These are phyloP conservation scores for Xenops minutus DNA, from an alignment of 2,797 vertebrate genomes.

Conservation along the genomic window DNA sequence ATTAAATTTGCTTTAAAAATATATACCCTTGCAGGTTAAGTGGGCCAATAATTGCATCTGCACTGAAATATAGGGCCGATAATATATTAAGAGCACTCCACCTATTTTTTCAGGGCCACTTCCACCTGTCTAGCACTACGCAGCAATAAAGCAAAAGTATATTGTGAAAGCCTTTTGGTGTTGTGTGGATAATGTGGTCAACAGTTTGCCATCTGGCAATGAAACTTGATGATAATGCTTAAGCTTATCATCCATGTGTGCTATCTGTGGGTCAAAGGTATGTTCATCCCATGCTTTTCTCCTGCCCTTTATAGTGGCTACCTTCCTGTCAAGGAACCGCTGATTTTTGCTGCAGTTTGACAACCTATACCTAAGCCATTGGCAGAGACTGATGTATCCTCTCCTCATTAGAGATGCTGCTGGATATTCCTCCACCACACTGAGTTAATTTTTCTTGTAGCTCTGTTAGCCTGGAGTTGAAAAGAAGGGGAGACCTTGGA, in stretches of 20 bases:
- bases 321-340: not conserved
- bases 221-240: not conserved
- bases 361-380: not conserved
- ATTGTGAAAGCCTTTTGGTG: not conserved
- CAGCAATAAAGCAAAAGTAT: not conserved
- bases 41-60: not conserved
- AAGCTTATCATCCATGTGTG: not conserved
- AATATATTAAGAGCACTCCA: not conserved
- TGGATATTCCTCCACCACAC: not conserved
- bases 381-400: not conserved
- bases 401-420: not conserved
- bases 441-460: not conserved
- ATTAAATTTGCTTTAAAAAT: not conserved
- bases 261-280: not conserved
- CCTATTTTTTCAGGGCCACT: not conserved
- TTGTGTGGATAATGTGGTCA: not conserved
- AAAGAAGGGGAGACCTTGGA: not conserved
- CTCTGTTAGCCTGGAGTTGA: not conserved
- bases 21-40: accelerated
- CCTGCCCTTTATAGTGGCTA: not conserved
- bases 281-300: not conserved
- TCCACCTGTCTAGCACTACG: not conserved
- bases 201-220: not conserved
- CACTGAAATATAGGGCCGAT: not conserved
- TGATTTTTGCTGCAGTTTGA: not conserved